A percentile compares a stretch with the other conserved stretches of the same genome.
phyloP scores from a whole-genome alignment of 2,797 vertebrate genomes.

The Semotilus atromaculatus region DNA sequence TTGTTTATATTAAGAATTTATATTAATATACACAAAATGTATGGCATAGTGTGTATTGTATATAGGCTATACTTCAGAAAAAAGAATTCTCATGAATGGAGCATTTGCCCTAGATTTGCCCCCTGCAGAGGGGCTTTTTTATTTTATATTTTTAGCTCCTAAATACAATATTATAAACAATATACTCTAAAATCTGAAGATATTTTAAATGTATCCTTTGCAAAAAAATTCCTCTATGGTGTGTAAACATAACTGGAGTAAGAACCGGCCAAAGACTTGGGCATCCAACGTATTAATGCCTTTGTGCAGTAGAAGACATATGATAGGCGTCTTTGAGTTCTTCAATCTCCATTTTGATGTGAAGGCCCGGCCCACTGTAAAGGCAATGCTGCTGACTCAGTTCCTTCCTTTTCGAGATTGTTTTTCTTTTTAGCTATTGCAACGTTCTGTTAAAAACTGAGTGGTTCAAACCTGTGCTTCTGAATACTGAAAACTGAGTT shows the following conservation, averaged over 20 bases:
- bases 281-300: slow-evolving; percentile 61
- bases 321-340: slow-evolving; percentile 56
- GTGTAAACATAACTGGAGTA: slow-evolving; percentile 50
- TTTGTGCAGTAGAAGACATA: slow-evolving; percentile 55
- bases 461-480: slow-evolving; percentile 54
- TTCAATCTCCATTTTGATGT: slow-evolving; percentile 65
- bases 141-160: not conserved
- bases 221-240: slow-evolving; percentile 21
- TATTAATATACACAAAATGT: not conserved
- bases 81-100: not conserved
- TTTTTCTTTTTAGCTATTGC: slow-evolving; percentile 53
- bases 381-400: slow-evolving; percentile 63
- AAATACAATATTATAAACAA: not conserved
- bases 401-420: slow-evolving; percentile 44
- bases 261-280: slow-evolving; percentile 45
- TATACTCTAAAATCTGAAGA: not conserved
- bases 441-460: slow-evolving; percentile 49
- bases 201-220: slow-evolving; percentile 52
- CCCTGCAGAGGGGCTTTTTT: not conserved
- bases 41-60: not conserved
- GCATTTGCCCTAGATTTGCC: not conserved
- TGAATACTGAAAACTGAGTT: slow-evolving; percentile 48
- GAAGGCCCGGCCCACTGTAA: slow-evolving; percentile 48
- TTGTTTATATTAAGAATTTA: not conserved
- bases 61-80: no score